A percentile compares a stretch with the other conserved stretches of the same genome.
phyloP scores from a whole-genome alignment of 2,797 vertebrate genomes.

The Poecilia picta region DNA sequence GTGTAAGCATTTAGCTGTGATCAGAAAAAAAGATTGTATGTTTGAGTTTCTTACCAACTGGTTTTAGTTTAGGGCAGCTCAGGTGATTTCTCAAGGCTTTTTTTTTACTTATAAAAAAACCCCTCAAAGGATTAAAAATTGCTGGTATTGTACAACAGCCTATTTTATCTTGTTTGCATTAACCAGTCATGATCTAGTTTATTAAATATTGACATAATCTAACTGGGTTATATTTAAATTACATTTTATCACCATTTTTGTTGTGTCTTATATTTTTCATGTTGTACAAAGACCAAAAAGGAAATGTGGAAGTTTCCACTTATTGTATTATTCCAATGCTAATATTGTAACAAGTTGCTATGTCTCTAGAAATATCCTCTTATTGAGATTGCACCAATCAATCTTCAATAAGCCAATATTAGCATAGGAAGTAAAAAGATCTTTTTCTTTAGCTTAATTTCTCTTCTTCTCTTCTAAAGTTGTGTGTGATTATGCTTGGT shows the following conservation, averaged over 20 bases:
- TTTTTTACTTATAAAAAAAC: not conserved
- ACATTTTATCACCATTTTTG: not conserved
- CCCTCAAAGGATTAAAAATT: not conserved
- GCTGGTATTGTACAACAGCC: not conserved
- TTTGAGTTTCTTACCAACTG: not conserved
- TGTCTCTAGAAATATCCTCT: not conserved
- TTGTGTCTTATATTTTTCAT: not conserved
- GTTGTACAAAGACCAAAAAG: not conserved
- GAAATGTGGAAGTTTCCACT: not conserved
- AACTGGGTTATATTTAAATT: not conserved
- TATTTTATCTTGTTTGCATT: not conserved
- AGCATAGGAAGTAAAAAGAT: not conserved
- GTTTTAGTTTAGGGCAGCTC: not conserved
- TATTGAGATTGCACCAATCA: not conserved
- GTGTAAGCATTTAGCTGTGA: not conserved
- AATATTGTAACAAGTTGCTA: not conserved
- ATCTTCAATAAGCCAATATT: not conserved
- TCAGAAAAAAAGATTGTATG: not conserved
- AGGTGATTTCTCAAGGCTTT: not conserved
- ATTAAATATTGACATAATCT: not conserved
- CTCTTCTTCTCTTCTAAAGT: slow-evolving; percentile 9
- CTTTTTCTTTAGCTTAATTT: not conserved
- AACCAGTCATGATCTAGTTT: not conserved
- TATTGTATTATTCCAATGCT: not conserved
- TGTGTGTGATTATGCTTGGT: slow-evolving; percentile 35